phyloP scores from a whole-genome alignment of 2,888 invertebrate genomes.

The Tetropium fuscum region DNA sequence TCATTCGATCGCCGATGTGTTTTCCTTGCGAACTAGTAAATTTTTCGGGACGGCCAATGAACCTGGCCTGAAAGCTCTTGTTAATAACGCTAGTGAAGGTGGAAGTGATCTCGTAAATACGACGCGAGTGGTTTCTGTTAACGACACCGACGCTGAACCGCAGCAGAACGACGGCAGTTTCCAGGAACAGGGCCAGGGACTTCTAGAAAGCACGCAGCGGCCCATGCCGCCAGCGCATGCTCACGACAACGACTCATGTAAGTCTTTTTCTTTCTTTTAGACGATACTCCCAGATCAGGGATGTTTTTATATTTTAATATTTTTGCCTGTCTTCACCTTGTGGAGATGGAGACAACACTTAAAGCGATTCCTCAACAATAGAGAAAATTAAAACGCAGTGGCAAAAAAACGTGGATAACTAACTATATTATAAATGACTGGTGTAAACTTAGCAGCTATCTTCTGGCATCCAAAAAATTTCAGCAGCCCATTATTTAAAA shows the following conservation, averaged over 20 bases:
- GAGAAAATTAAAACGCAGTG: no score
- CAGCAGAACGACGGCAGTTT: constrained; percentile 43
- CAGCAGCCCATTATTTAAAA: no score
- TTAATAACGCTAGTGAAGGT: constrained; percentile 22
- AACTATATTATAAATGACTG: no score
- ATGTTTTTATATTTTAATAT: no score
- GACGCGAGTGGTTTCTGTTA: constrained; percentile 40
- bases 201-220: constrained; percentile 48
- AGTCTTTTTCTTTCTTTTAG: constrained; percentile 43
- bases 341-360: no score
- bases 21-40: constrained; percentile 4
- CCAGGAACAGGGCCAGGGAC: constrained; percentile 26
- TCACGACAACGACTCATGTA: constrained; percentile 60
- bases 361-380: no score
- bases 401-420: no score
- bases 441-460: no score
- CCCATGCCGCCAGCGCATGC: constrained; percentile 61
- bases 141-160: constrained; percentile 30
- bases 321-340: no score
- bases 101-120: constrained; percentile 37
- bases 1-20: background rate
- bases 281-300: no score
- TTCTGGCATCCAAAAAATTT: no score
- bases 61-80: constrained; percentile 5
- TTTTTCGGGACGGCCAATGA: constrained; percentile 7